Conservation (phyloP, 2,797 vertebrate species). For the Spheniscus humboldti region DNA sequence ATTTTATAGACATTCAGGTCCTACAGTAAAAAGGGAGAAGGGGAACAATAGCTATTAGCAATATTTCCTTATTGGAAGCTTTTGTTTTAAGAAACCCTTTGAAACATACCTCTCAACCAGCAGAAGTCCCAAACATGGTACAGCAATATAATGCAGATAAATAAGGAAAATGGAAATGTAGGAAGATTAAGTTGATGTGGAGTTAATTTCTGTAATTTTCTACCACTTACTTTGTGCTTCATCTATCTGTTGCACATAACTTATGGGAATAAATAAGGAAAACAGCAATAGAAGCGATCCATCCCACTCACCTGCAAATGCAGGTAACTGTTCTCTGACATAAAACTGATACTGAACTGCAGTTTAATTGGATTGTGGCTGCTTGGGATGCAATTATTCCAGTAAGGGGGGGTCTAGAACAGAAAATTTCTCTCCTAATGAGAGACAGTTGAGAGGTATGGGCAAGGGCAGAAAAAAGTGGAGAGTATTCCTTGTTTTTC, state of each 20-base stretch:
- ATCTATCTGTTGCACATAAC: neutral
- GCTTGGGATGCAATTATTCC: neutral
- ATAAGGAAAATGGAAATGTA: neutral
- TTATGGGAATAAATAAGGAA: neutral
- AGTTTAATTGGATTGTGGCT: neutral
- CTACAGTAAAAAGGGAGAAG: neutral
- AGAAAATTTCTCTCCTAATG: neutral
- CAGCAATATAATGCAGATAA: neutral
- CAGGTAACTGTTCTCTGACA: constrained; percentile 25
- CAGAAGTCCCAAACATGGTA: neutral
- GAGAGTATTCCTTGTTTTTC: constrained; percentile 44
- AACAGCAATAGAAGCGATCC: neutral
- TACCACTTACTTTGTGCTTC: neutral
- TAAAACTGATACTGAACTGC: neutral
- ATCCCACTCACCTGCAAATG: neutral
- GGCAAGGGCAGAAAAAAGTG: constrained; percentile 58
- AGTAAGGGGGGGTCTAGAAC: neutral
- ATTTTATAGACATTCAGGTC: constrained; percentile 31
- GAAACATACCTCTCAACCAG: constrained; percentile 64
- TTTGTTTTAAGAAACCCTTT: constrained; percentile 28
- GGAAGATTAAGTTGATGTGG: neutral
- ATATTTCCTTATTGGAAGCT: constrained; percentile 2
- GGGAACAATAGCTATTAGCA: constrained; percentile 3
- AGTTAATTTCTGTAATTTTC: constrained; percentile 2
- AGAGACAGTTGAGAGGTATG: constrained; percentile 75